A percentile compares a stretch with the other conserved stretches of the same genome.
Conservation (phyloP, 2,797 vertebrate species). For the Paramormyrops hopkinsi region DNA sequence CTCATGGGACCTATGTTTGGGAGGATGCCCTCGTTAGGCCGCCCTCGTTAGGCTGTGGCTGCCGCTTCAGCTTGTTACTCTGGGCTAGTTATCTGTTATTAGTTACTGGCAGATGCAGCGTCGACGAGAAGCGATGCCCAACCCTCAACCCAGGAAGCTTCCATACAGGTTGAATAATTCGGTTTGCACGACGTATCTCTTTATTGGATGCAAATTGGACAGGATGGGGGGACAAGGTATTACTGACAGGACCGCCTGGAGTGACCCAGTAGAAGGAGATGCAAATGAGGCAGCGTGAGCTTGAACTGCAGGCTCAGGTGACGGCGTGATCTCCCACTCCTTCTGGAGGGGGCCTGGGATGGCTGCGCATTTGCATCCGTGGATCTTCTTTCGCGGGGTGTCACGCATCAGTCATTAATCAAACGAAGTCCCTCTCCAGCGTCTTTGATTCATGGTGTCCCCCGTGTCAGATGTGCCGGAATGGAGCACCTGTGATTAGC, state of each 20-base stretch:
- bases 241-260: conserved; percentile 45
- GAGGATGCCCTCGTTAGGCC: conserved; percentile 11
- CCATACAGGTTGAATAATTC: background rate
- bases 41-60: conserved; percentile 1
- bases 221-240: conserved; percentile 43
- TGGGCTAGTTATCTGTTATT: background rate
- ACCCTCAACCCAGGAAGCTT: background rate
- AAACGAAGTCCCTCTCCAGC: conserved; percentile 47
- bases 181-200: background rate
- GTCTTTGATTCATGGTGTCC: background rate
- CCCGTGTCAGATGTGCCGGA: background rate
- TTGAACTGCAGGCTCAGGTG: conserved; percentile 50
- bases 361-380: conserved; percentile 64
- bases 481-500: background rate
- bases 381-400: conserved; percentile 64
- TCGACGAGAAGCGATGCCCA: background rate
- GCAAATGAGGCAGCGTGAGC: conserved; percentile 55
- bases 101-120: background rate
- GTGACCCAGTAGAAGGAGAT: conserved; percentile 50
- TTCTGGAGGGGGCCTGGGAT: conserved; percentile 40
- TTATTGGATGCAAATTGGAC: conserved; percentile 26
- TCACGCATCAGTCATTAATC: conserved; percentile 65
- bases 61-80: background rate
- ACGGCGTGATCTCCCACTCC: conserved; percentile 51
- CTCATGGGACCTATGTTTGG: conserved; percentile 28